Conservation (phyloP, 2,888 invertebrate species). For the Apamea anceps region DNA sequence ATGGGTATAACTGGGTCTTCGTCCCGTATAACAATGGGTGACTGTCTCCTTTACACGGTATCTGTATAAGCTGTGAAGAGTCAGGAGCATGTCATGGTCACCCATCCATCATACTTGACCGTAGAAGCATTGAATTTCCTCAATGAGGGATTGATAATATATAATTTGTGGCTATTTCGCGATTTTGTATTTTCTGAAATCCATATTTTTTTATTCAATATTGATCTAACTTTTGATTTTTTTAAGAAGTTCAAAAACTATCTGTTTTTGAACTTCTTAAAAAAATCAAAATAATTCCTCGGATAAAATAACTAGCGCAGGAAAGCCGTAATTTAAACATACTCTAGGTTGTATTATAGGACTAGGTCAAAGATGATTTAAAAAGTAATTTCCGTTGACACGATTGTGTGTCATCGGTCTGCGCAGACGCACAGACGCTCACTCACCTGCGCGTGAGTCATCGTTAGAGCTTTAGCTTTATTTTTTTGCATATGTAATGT, state of each 20-base stretch:
- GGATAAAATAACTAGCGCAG: background rate
- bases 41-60: background rate
- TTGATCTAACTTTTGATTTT: too few relatives aligned
- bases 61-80: background rate
- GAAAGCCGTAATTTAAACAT: background rate
- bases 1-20: background rate
- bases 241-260: too few relatives aligned
- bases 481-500: constrained; percentile 43
- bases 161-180: too few relatives aligned
- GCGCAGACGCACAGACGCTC: constrained; percentile 69
- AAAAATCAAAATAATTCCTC: background rate
- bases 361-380: constrained; percentile 11
- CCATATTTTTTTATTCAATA: background rate
- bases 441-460: constrained; percentile 74
- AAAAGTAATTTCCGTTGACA: constrained; percentile 25
- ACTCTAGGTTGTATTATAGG: background rate
- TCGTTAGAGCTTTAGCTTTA: constrained; percentile 35
- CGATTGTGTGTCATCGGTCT: constrained; percentile 60
- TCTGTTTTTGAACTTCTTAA: background rate
- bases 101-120: background rate
- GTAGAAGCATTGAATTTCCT: background rate
- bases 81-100: background rate
- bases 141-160: background rate
- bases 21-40: background rate
- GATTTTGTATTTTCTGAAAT: too few relatives aligned